Conservation (phyloP, 2,113 vertebrate genomes). For the Scopus umbretta region DNA sequence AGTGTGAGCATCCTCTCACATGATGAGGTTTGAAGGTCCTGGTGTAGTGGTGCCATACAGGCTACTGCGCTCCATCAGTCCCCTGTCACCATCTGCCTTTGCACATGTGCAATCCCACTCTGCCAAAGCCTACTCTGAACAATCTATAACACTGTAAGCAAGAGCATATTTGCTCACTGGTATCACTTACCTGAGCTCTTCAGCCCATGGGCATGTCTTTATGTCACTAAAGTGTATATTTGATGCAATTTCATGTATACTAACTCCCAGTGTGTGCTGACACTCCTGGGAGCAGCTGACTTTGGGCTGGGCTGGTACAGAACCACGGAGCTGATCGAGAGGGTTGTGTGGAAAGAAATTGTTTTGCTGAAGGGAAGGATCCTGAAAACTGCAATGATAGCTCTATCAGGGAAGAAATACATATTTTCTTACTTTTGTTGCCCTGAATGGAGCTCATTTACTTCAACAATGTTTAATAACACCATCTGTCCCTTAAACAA, state of each 20-base stretch:
- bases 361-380: background rate
- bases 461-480: background rate
- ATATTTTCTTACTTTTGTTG: background rate
- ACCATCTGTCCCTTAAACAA: background rate
- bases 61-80: background rate
- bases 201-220: background rate
- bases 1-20: background rate
- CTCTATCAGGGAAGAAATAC: background rate
- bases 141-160: background rate
- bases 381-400: background rate
- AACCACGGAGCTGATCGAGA: background rate
- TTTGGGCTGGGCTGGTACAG: background rate
- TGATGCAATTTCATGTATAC: background rate
- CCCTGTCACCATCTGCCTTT: background rate
- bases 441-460: background rate
- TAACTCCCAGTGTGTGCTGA: background rate
- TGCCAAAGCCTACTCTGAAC: background rate
- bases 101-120: background rate
- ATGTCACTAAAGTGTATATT: rapidly evolving
- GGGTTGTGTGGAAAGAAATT: background rate
- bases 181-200: background rate
- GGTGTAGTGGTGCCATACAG: background rate
- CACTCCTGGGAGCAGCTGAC: background rate
- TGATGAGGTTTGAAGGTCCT: background rate
- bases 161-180: background rate